Evolutionary conservation across 2,888 invertebrate genomes (phyloP), one percentile per base, ranked within the genome.

Genomic region (Tridacna crocea): DNA sequence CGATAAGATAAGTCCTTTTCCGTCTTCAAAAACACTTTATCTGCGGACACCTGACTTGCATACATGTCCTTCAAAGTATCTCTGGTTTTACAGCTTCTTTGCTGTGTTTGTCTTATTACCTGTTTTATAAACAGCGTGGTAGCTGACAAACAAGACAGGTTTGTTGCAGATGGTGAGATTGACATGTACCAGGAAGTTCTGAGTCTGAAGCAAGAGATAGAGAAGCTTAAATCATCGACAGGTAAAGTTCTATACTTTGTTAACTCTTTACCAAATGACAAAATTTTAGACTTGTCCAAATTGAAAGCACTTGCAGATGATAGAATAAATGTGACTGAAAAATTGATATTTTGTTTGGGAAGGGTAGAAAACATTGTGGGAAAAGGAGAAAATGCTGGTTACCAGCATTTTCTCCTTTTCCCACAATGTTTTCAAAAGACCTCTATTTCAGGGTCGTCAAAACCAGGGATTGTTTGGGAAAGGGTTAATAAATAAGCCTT

Each of bases 141-240:
- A 19, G 15, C 55, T 15, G 11, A 19, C 19, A 55, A 55, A 36
- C 66, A 66, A 15, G 72, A 24, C 15, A 47, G 72, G 22, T 24
- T 72, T 72, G 72, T 72, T 12, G n/a, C 47, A 27, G 51, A 72
- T n/a, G 72, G 72, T 15, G 72, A 72, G 22, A 15, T 72, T 15
- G 51, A 72, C 72, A 8, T 72, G 0, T 19, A 47, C n/a, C 48
- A 47, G 51, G 72, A 72, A 15, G 22, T 72, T 13, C 6, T 48
- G n/a, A 15, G 47, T 8, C 72, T 72, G 17, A 72, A 72, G 47
- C n/a, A 47, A 17, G 48, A 72, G 47, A 15, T 72, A 17, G 72
- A n/a, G 22, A 19, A 48, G 24, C 72, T 51, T 13, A 72, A 47
- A 51, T 13, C 47, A n/a, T 47, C 48, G 17, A 48, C 27, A 3